Evolutionary conservation across 2,888 invertebrate species (phyloP).

Genomic region (Phania funesta): DNA sequence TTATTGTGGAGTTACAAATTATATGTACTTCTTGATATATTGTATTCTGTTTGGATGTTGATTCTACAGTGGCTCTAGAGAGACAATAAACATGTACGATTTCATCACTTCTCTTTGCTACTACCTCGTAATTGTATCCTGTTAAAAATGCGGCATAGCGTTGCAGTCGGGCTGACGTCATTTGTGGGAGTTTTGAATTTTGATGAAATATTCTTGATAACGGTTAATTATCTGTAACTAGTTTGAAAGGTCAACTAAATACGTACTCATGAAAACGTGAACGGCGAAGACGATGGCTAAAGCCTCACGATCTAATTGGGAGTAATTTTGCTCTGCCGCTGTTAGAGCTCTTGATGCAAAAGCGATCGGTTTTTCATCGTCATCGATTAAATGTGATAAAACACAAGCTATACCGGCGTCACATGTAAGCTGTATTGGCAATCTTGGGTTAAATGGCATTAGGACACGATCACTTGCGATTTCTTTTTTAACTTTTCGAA

Average conservation of each 20-base stretch:
- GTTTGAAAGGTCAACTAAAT: background rate
- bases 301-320: background rate
- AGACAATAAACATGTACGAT: background rate
- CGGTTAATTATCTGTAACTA: slow-evolving; percentile 52
- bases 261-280: background rate
- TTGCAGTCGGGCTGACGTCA: background rate
- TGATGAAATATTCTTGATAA: background rate
- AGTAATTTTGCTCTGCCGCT: background rate
- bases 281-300: background rate
- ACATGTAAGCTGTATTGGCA: slow-evolving; percentile 40
- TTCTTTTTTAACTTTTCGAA: slow-evolving; percentile 47
- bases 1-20: background rate
- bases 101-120: slow-evolving; percentile 24
- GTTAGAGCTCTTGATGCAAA: slow-evolving; percentile 31
- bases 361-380: slow-evolving; percentile 35
- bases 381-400: slow-evolving; percentile 46
- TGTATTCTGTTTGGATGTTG: background rate
- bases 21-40: background rate
- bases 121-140: slow-evolving; percentile 29
- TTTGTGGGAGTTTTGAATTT: background rate
- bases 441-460: slow-evolving; percentile 35
- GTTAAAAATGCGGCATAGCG: background rate
- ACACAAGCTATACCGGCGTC: slow-evolving; percentile 56
- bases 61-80: background rate
- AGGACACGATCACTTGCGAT: slow-evolving; percentile 27